A percentile compares a stretch with the other conserved stretches of the same genome.
phyloP scores from a whole-genome alignment of 2,113 vertebrate species.

The Emydura subglobosa region DNA sequence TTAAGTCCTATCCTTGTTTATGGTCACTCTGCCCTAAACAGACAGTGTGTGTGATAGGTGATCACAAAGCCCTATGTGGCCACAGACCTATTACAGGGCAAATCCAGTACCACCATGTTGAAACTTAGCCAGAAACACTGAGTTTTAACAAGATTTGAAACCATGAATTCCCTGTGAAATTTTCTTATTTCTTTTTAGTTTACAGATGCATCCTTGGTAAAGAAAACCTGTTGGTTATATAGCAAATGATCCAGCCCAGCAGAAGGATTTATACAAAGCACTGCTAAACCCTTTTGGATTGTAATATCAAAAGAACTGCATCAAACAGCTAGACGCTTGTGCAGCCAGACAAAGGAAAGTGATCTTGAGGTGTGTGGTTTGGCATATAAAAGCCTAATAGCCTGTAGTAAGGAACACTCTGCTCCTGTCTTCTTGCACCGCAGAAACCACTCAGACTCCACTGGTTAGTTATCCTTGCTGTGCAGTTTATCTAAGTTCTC shows the following conservation, averaged over 20 bases:
- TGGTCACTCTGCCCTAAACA: neutral
- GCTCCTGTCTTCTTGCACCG: neutral
- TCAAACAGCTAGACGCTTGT: rapidly evolving
- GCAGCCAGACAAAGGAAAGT: neutral
- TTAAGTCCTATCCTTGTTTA: neutral
- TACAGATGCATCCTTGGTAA: neutral
- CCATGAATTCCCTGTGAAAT: neutral
- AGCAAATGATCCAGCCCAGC: neutral
- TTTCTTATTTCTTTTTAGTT: neutral
- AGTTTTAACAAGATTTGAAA: neutral
- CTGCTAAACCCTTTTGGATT: neutral
- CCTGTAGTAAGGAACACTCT: neutral
- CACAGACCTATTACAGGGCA: neutral
- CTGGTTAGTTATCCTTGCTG: neutral
- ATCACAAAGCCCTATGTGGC: neutral
- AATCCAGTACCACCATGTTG: neutral
- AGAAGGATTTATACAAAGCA: neutral
- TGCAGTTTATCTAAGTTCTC: neutral
- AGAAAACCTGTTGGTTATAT: neutral
- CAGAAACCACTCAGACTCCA: neutral
- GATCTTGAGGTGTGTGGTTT: neutral
- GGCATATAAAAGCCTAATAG: neutral
- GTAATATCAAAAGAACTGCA: neutral
- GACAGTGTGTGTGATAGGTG: neutral
- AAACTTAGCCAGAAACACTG: neutral